Percentiles rank a stretch among this genome's conserved stretches.
Evolutionary conservation across 2,797 vertebrate species (phyloP).

Genomic region (Myotis vivesi): DNA sequence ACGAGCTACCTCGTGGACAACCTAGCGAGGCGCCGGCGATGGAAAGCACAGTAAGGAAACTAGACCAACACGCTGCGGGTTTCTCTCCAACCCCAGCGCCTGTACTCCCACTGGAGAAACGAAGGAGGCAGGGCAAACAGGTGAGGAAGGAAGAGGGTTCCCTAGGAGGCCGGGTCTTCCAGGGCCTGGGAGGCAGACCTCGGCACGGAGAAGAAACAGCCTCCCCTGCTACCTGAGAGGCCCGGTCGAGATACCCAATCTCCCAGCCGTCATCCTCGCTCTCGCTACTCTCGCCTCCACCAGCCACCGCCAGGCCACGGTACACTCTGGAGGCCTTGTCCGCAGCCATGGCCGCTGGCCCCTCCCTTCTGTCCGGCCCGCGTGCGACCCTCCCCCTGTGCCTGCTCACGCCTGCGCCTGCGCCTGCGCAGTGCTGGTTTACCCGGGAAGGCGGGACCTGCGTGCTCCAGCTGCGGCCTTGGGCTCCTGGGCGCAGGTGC

Average conservation of each 20-base stretch:
- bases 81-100: background rate
- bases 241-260: conserved; percentile 67
- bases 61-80: accelerated
- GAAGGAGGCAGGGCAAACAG: background rate
- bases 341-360: accelerated
- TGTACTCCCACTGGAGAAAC: background rate
- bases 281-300: conserved; percentile 78
- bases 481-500: background rate
- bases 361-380: accelerated
- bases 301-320: conserved; percentile 23
- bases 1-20: background rate
- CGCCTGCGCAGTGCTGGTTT: background rate
- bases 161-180: accelerated
- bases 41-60: background rate
- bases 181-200: background rate
- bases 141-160: background rate
- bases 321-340: accelerated
- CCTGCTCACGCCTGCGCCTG: background rate
- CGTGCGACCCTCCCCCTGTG: background rate
- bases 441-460: background rate
- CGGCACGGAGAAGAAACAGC: background rate
- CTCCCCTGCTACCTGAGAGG: conserved; percentile 58
- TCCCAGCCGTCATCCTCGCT: conserved; percentile 82
- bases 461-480: accelerated
- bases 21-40: background rate